Evolutionary conservation across 64 coral and sea anemone genomes (phyloP).

Genomic region (Porites lutea): DNA sequence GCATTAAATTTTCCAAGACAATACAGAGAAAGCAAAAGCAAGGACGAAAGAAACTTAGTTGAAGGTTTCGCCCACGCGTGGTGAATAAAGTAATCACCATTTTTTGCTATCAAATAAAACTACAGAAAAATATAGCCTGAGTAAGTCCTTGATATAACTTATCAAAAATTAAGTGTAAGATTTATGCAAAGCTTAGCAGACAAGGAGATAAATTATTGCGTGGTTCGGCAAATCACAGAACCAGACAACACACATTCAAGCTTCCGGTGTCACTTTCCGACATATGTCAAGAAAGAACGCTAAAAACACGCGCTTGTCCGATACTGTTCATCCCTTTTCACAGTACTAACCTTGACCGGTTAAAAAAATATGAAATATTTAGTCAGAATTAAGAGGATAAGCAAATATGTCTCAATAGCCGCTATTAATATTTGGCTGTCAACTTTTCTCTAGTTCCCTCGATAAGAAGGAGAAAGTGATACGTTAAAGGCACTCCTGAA

Average conservation of each 20-base stretch:
- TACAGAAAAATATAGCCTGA: not conserved
- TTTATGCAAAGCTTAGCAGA: conserved; percentile 18
- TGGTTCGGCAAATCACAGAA: conserved; percentile 31
- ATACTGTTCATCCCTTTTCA: not conserved
- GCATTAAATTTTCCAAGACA: not conserved
- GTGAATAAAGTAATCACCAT: not conserved
- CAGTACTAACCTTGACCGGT: conserved; percentile 48
- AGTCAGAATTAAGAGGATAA: conserved; percentile 55
- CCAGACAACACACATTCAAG: conserved; percentile 41
- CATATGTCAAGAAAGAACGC: conserved; percentile 31
- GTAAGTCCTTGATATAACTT: not conserved
- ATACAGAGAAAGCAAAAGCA: not conserved
- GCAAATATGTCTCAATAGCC: conserved; percentile 50
- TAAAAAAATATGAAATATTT: conserved; percentile 43
- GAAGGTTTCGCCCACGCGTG: no score
- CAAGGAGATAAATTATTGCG: conserved; percentile 30
- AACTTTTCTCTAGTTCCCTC: conserved; percentile 16
- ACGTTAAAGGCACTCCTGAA: not conserved
- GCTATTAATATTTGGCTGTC: conserved; percentile 52
- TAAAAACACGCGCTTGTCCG: conserved; percentile 35
- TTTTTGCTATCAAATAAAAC: not conserved
- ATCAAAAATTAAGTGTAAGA: not conserved
- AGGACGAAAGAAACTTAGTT: not conserved
- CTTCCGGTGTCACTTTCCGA: conserved; percentile 50
- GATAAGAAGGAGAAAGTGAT: conserved; percentile 46